Conservation (phyloP, 2,113 vertebrate species). For the Hemiprocne comata region DNA sequence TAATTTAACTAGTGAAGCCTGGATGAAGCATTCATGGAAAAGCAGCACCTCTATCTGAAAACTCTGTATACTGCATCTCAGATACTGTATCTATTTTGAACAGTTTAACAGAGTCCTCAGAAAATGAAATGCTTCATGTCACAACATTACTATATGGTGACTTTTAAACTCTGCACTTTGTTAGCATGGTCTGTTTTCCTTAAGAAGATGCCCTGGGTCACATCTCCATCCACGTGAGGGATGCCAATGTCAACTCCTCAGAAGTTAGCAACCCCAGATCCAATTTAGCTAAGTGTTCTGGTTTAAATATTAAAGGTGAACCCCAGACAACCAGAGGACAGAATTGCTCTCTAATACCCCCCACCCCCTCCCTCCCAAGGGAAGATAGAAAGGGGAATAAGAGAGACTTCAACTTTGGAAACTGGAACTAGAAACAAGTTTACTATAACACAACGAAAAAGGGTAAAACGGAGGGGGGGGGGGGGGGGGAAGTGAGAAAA, state of each 20-base stretch:
- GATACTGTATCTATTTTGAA: not conserved
- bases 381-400: no score
- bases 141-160: not conserved
- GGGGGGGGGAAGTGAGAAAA: no score
- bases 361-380: no score
- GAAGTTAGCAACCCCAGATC: not conserved
- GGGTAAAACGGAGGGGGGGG: no score
- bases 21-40: not conserved
- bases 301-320: no score
- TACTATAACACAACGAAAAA: no score
- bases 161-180: not conserved
- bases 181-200: not conserved
- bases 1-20: not conserved
- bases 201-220: not conserved
- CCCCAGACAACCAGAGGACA: no score
- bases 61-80: not conserved
- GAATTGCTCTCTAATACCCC: no score
- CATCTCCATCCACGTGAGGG: accelerated
- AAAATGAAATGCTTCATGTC: not conserved
- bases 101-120: not conserved
- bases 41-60: not conserved
- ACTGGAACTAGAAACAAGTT: no score
- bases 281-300: not conserved
- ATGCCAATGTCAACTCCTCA: not conserved
- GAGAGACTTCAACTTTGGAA: no score